Base-by-base conservation (phyloP, 2,113 vertebrate genomes). In the Phalacrocorax pelagicus region DNA sequence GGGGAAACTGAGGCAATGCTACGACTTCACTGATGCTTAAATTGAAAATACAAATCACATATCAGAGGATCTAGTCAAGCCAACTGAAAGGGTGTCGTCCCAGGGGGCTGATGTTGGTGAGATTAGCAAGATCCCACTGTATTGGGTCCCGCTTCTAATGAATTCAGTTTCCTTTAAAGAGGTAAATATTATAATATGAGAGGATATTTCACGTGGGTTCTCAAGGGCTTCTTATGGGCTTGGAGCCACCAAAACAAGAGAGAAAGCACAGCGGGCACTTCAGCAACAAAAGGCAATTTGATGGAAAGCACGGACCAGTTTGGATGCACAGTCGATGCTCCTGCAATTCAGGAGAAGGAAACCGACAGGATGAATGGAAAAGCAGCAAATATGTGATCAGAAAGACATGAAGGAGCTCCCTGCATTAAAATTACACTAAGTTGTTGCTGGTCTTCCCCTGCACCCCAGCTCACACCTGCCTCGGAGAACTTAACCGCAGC, bases 211-310 rank as follows among this genome's bases (percentile, higher is more conserved):
- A 74, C 63, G 32, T 55, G 7, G 20, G 82, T 71, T 92, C 88
- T 95, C 88, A 17, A 90, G 92, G 74, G 88, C 88, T 92, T 94
- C 88, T 93, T 81, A 38, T 3, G 15, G 85, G 81, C 93, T 94
- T 66, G 77, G 93, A 95, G 93, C 85, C 92, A 92, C n/a, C 15
- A 65, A 88, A 91, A 88, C 63, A 80, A 81, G 89, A 84, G 77
- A 36, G 40, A 81, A 90, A 86, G 92, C 93, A 51, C 94, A 94
- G 93, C 94, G 88, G 86, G 95, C 69, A 32, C 83, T 86, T 52
- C 67, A 70, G 83, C 86, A 88, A 81, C 71, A 77, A 88, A 81
- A 90, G 65, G 70, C 86, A 88, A 62, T 63, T 74, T 86, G 88
- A 91, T 18, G 81, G 95, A 88, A 94, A 86, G 94, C 79, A 85